Evolutionary conservation across 2,113 vertebrate genomes (phyloP), one percentile per base, ranked within the genome.

Genomic region (Hippocampus barbouri): DNA sequence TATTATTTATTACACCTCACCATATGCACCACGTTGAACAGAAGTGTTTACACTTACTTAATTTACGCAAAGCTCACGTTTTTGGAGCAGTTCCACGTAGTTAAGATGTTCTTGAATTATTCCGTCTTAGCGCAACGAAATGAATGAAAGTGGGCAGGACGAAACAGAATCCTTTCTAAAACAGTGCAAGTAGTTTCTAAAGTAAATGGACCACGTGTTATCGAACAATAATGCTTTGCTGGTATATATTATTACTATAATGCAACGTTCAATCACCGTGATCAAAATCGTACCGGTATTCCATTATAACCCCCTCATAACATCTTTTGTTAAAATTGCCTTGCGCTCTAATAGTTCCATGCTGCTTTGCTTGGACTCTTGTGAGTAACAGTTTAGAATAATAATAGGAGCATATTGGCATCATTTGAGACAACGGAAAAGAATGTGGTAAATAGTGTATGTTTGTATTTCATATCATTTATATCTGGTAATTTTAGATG

Each of bases 121-220:
- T 57, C 66, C 53, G 66, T 30, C 14, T 38, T 40, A 51, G 27
- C 20, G 69, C 57, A 53, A 66, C 43, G 70, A 85, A 85, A 87
- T 87, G 83, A 89, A 86, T 87, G 83, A 83, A 84, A 81, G 75
- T 72, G 67, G 53, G 74, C 21, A 18, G n/a, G 63, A 27, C 64
- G 34, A 10, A 62, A 62, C 41, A 43, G 41, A 45, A 45, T 6
- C 43, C 2, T 45, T 2, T 45, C 43, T 45, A 30, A 16, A 18
- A 34, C 25, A 15, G 10, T 16, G 2, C 23, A 57, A 23, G n/a
- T 27, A 30, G 59, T 60, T 27, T 18, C 25, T 34, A 30, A 30
- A 16, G 6, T 34, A 60, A 30, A 8, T 18, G 27, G 27, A 60
- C 25, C 9, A n/a, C 20, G 51, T 9, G 51, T 54, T 54, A 54